Conservation (phyloP, 2,797 vertebrate species). For the Alcedo quadribrachys region DNA sequence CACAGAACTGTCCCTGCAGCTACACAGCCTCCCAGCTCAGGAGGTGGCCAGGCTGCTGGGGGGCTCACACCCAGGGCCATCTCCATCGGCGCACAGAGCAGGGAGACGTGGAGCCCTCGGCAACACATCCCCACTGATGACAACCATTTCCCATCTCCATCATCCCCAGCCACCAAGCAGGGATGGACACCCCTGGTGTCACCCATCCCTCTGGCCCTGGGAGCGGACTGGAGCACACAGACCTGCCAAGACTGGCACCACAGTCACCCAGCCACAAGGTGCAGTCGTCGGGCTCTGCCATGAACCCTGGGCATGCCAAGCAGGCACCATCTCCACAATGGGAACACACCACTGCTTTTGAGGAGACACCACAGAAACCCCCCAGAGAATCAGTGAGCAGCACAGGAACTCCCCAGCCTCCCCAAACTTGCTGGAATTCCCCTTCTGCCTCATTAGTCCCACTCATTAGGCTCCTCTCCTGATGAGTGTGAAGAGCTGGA, state of each 20-base stretch:
- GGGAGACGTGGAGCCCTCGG: accelerated
- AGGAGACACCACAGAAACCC: background rate
- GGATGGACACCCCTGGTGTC: background rate
- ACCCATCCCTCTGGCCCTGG: accelerated
- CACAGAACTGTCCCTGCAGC: background rate
- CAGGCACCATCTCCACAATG: accelerated
- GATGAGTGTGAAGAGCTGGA: background rate
- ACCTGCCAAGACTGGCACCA: accelerated
- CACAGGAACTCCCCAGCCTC: background rate
- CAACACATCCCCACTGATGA: background rate
- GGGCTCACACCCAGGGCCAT: accelerated
- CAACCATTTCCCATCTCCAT: background rate
- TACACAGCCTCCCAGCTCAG: accelerated
- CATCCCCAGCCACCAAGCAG: accelerated
- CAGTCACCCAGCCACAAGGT: background rate
- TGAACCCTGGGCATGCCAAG: background rate
- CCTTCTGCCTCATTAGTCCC: background rate
- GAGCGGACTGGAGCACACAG: background rate
- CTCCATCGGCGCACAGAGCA: background rate
- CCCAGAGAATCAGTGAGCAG: background rate
- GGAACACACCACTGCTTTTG: accelerated
- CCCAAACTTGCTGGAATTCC: background rate
- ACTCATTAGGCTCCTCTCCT: background rate
- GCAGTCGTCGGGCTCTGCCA: accelerated
- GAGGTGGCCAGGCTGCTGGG: background rate